Evolutionary conservation across 2,797 vertebrate species (phyloP).

Genomic region (Clarias laeviceps): DNA sequence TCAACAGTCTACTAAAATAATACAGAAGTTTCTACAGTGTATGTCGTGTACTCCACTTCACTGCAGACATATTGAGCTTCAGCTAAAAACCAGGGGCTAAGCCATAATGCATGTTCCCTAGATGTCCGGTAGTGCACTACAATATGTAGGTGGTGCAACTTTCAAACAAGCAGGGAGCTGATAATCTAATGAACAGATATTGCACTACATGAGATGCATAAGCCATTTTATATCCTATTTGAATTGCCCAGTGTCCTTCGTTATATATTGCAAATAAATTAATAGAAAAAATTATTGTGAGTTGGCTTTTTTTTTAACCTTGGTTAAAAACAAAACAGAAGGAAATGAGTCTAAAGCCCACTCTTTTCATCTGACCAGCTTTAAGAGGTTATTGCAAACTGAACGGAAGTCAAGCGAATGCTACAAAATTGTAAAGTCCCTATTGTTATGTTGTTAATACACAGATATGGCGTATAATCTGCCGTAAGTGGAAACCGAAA

Average conservation of each 20-base stretch:
- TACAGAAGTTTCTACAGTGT: neutral
- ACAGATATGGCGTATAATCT: constrained; percentile 13
- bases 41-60: neutral
- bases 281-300: constrained; percentile 9
- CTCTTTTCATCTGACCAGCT: neutral
- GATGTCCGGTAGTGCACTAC: neutral
- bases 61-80: neutral
- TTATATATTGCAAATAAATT: constrained; percentile 66
- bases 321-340: neutral
- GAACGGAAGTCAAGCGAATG: constrained; percentile 69
- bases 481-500: neutral
- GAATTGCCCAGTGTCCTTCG: neutral
- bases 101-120: neutral
- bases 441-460: constrained; percentile 48
- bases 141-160: neutral
- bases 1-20: neutral
- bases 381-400: constrained; percentile 33
- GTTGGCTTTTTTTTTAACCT: neutral
- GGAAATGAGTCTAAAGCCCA: neutral
- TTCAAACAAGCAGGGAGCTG: neutral
- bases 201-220: neutral
- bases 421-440: constrained; percentile 64
- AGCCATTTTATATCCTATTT: neutral
- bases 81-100: neutral
- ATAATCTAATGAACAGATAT: neutral